A percentile compares a stretch with the other conserved stretches of the same genome.
These are phyloP conservation scores for Xiphorhynchus erythropygius DNA, from an alignment of 2,797 vertebrate species.

Conservation along the genomic window DNA sequence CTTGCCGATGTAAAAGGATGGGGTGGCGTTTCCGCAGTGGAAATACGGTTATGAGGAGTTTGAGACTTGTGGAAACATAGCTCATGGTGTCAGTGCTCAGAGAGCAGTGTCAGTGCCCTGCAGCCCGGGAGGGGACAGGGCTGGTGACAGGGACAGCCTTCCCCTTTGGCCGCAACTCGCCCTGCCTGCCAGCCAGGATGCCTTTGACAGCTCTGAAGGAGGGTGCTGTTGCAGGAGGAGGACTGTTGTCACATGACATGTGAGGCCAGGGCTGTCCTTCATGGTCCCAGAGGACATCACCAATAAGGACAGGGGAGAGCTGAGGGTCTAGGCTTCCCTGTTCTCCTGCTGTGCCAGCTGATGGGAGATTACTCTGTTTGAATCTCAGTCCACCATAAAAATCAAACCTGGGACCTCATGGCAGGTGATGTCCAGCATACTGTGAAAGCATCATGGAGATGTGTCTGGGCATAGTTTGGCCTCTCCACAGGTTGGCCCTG, in stretches of 20 bases:
- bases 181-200: neutral
- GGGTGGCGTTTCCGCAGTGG: constrained; percentile 41
- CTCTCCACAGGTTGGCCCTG: neutral
- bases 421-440: accelerated
- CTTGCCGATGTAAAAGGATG: constrained; percentile 18
- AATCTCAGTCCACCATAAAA: neutral
- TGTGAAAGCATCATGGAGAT: accelerated
- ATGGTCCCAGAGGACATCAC: neutral
- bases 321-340: accelerated
- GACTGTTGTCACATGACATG: neutral
- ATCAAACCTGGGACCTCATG: neutral
- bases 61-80: neutral
- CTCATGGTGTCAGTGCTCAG: accelerated
- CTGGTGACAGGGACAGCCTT: neutral
- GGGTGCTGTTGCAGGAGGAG: neutral
- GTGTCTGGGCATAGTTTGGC: neutral
- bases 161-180: accelerated
- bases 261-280: neutral
- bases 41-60: neutral
- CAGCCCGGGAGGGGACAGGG: neutral
- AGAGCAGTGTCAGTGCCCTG: neutral
- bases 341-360: neutral
- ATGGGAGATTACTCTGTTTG: neutral
- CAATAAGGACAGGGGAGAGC: neutral
- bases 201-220: neutral